A percentile compares a stretch with the other conserved stretches of the same genome.
Conservation (phyloP, 1,140 invertebrate genomes). For the Cherax destructor region DNA sequence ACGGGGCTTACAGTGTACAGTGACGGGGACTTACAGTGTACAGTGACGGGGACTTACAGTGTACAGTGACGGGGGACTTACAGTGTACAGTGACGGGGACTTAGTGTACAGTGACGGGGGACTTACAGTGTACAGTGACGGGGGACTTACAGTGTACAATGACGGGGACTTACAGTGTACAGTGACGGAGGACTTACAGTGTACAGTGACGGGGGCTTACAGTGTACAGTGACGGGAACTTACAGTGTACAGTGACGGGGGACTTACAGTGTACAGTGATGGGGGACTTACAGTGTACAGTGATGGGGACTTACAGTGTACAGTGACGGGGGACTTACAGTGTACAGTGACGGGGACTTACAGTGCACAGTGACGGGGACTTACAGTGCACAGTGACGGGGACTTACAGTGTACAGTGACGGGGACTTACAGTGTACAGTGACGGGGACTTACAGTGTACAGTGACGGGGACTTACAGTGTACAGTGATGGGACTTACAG, state of each 20-base stretch:
- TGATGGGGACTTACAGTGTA: too few relatives aligned
- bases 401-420: constrained; percentile 18
- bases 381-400: too few relatives aligned
- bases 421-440: not conserved
- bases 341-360: not conserved
- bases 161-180: not conserved
- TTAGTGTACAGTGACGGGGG: not conserved
- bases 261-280: not conserved
- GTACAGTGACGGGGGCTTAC: not conserved
- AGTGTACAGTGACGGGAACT: not conserved
- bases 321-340: not conserved
- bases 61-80: not conserved
- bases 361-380: too few relatives aligned
- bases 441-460: not conserved
- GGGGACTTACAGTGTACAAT: too few relatives aligned
- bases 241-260: not conserved
- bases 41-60: constrained; percentile 1
- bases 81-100: not conserved
- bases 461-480: not conserved
- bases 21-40: too few relatives aligned
- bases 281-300: not conserved
- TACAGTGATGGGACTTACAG: not conserved
- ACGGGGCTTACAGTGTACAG: not conserved
- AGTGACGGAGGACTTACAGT: not conserved
- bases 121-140: not conserved